Evolutionary conservation across 53 echinoderm and acorn worm genomes (phyloP).

Genomic region (Paracentrotus lividus): DNA sequence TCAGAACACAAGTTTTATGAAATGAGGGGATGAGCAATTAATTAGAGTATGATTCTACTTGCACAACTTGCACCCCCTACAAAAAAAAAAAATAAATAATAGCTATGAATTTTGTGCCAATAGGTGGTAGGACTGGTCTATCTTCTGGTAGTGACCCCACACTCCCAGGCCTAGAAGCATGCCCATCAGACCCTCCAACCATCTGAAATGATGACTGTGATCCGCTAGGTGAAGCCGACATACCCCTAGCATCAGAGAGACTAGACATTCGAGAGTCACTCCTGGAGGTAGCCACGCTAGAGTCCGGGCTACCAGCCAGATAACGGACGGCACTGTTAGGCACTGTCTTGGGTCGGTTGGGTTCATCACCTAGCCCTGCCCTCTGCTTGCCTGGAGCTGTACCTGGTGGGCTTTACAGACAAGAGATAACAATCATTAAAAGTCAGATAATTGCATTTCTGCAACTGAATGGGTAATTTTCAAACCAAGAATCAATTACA

Average conservation of each 20-base stretch:
- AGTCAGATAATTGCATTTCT: too few relatives aligned
- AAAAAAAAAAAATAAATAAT: too few relatives aligned
- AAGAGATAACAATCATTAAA: background rate
- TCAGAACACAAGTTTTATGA: background rate
- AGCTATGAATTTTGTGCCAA: conserved; percentile 51
- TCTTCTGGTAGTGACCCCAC: conserved; percentile 72
- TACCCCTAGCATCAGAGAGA: conserved; percentile 94
- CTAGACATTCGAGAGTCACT: conserved; percentile 92
- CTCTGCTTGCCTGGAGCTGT: conserved; percentile 83
- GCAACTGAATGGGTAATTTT: too few relatives aligned
- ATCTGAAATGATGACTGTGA: conserved; percentile 59
- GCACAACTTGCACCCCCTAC: too few relatives aligned
- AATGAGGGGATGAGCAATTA: background rate
- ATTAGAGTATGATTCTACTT: too few relatives aligned
- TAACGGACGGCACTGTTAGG: conserved; percentile 76
- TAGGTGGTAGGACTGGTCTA: conserved; percentile 74
- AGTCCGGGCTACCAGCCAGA: conserved; percentile 87
- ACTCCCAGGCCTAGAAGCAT: conserved; percentile 69
- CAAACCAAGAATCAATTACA: too few relatives aligned
- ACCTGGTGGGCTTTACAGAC: conserved; percentile 81
- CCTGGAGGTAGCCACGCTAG: conserved; percentile 79
- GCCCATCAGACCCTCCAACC: conserved; percentile 64
- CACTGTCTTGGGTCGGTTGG: conserved; percentile 81
- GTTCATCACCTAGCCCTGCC: conserved; percentile 74
- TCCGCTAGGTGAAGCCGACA: conserved; percentile 76